These are phyloP conservation scores for Chaetorhynchus papuensis DNA, from an alignment of 2,113 vertebrate species.

Conservation along the genomic window DNA sequence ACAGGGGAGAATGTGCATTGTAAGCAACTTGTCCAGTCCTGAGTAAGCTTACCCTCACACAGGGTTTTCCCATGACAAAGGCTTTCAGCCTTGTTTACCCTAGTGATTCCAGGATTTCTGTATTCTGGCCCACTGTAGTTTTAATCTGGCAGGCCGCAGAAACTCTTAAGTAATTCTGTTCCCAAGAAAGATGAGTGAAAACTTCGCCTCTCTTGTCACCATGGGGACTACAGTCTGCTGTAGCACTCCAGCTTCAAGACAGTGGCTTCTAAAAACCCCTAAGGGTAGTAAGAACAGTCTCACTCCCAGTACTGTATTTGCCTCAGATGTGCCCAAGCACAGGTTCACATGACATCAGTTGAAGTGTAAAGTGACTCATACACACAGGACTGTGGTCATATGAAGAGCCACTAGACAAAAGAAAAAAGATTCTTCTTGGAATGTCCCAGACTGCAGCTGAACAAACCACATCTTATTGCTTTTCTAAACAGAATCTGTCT, in stretches of 20 bases:
- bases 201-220: not conserved
- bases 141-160: not conserved
- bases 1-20: not conserved
- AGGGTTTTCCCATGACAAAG: not conserved
- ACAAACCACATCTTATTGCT: not conserved
- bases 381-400: not conserved
- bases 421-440: not conserved
- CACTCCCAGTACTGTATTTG: not conserved
- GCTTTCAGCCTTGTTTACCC: not conserved
- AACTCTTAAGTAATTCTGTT: not conserved
- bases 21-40: not conserved
- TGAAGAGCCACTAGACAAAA: not conserved
- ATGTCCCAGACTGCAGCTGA: not conserved
- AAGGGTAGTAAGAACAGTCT: not conserved
- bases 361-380: not conserved
- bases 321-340: not conserved
- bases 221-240: slow-evolving; percentile 40
- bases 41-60: not conserved
- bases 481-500: not conserved
- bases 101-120: not conserved
- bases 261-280: not conserved
- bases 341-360: not conserved
- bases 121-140: not conserved
- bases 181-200: not conserved
- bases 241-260: not conserved